Evolutionary conservation across 2,888 invertebrate genomes (phyloP), one percentile per base, ranked within the genome.

Genomic region (Stenodera caucasica): DNA sequence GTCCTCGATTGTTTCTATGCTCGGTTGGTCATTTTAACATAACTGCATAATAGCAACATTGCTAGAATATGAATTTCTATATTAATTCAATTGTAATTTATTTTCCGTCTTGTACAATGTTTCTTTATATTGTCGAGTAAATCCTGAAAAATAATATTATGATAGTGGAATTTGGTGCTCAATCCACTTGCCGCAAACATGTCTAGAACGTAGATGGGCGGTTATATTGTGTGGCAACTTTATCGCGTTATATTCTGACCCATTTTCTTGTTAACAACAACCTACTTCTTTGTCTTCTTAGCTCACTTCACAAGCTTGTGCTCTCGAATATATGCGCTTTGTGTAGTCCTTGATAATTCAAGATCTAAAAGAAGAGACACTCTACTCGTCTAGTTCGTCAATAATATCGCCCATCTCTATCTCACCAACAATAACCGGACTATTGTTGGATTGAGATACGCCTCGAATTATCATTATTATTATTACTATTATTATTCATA

Each of bases 401-500:
- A 5, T 26, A 4, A 5, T 26, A 2, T 5, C 5, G 3, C 21
- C 5, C 23, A 57, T 54, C 61, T 61, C 57, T 61, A 57, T 57
- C 57, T 57, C 53, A 57, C 57, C 4, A 21, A 32, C 54, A 61
- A 49, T 54, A 51, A 32, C 45, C 45, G 50, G 26, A 26, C 26
- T 51, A 54, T 61, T 57, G 57, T 57, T 40, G 26, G 45, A 61
- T 57, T 54, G 57, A 57, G 61, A 61, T 57, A 54, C 54, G 57
- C 54, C 55, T 54, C 57, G 54, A 18, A 37, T 40, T 55, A 51
- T 30, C 59, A 15, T n/a, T n/a, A n/a, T n/a, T n/a, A n/a, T n/a
- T n/a, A 49, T 50, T 51, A 35, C 57, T 57, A 57, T 61, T 40
- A 30, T 32, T 21, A 15, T 49, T 57, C 57, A 60, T 57, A 53